Base-by-base conservation (phyloP, 2,888 invertebrate genomes). In the Anorthoa munda region DNA sequence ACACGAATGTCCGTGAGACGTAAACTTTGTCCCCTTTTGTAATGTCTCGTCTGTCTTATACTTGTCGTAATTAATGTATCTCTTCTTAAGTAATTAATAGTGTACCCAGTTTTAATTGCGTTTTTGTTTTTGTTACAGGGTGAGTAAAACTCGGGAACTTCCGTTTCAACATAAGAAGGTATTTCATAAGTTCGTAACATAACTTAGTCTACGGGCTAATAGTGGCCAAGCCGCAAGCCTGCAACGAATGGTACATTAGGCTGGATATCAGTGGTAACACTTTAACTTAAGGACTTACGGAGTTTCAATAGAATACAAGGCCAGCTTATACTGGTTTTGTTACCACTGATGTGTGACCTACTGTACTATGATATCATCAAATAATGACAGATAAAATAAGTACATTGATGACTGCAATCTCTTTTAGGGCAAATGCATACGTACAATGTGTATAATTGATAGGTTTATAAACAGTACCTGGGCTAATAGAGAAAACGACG, bases 111-210 rank as follows among this genome's bases (percentile, higher is more conserved):
- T 65, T 55, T 75, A 4, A 81, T 12, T 17, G 45, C 78, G 21
- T 58, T 72, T 78, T 81, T 76, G 59, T 85, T 73, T 77, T 85
- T 85, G 84, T 85, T 85, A 0, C 85, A 85, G 86, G 81, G 84
- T 85, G 67, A 85, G 86, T 85, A 75, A 61, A 5, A 51, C 12
- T 53, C 1, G n/a, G 2, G 13, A 17, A 58, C 45, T 70, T 55
- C 51, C 0, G 26, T 46, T 21, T 48, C 2, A 5, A 21, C 4
- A 0, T 23, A 12, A 31, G 13, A 31, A 82, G 74, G 79, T 82
- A 23, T 23, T 53, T 53, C 12, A 21, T 53, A 21, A n/a, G 21
- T 21, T n/a, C 3, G 51, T 11, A 12, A 5, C 9, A 39, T 39
- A 9, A 39, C 9, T 39, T 39, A 39, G 39, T 39, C 9, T 50